phyloP scores from a whole-genome alignment of 2,113 vertebrate species.

The Uria lomvia region DNA sequence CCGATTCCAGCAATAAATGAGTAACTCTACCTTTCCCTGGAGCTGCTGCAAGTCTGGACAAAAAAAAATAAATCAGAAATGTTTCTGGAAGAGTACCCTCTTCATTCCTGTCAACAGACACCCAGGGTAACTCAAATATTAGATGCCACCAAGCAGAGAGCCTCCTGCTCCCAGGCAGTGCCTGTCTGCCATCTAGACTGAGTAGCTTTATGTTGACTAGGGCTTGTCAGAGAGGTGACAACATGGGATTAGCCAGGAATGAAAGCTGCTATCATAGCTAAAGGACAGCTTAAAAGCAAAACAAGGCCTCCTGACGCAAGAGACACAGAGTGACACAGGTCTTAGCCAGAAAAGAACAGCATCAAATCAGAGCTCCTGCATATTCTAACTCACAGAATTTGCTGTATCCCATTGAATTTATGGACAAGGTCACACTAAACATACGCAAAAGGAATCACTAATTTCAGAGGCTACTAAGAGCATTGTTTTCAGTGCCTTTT shows the following conservation, averaged over 20 bases:
- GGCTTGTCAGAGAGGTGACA: slow-evolving; percentile 12
- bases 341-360: not conserved
- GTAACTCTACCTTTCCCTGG: not conserved
- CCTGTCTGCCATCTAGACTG: not conserved
- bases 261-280: not conserved
- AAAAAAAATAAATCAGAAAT: not conserved
- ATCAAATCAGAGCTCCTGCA: not conserved
- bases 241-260: slow-evolving; percentile 33
- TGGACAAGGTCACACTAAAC: not conserved
- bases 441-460: not conserved
- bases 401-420: not conserved
- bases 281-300: not conserved
- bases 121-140: not conserved
- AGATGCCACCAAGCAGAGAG: not conserved
- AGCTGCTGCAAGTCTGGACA: not conserved
- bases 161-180: not conserved
- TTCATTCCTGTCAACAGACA: not conserved
- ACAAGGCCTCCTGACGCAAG: not conserved
- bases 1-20: not conserved
- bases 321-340: not conserved
- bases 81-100: not conserved
- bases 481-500: not conserved
- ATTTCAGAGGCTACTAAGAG: not conserved
- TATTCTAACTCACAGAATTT: not conserved
- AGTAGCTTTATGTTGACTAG: not conserved